A percentile compares a stretch with the other conserved stretches of the same genome.
Evolutionary conservation across 2,113 vertebrate species (phyloP).

Genomic region (Crypturellus undulatus): DNA sequence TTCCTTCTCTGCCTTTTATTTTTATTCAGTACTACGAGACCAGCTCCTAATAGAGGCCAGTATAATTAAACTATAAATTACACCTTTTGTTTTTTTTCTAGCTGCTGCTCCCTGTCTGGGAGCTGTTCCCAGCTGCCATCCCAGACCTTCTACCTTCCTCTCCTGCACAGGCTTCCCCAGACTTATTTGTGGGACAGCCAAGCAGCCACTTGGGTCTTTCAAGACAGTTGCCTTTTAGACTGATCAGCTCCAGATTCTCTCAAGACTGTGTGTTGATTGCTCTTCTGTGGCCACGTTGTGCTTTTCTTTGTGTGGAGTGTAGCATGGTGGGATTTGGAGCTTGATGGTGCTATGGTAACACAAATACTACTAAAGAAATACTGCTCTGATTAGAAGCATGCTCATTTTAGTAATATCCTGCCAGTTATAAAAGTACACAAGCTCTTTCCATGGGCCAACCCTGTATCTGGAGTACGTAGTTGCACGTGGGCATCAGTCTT

Average conservation of each 20-base stretch:
- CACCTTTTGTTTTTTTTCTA: neutral
- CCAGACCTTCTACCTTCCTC: rapidly evolving
- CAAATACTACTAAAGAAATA: constrained; percentile 7
- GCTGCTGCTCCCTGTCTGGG: neutral
- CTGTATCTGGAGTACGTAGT: neutral
- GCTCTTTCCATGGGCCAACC: neutral
- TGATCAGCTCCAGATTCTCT: neutral
- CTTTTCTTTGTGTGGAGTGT: neutral
- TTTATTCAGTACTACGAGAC: neutral
- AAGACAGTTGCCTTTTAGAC: neutral
- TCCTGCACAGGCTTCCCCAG: neutral
- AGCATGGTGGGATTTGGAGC: neutral
- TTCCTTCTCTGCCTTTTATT: neutral
- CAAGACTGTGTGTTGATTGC: neutral
- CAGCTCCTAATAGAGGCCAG: neutral
- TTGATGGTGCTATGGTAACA: constrained; percentile 27
- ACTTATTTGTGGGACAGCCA: neutral
- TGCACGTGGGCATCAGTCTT: neutral
- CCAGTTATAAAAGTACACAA: neutral
- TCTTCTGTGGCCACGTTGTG: neutral
- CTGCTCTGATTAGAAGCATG: neutral
- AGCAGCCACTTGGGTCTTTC: neutral
- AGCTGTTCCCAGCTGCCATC: neutral
- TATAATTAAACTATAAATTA: neutral
- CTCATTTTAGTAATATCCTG: neutral